phyloP scores from a whole-genome alignment of 2,888 invertebrate genomes.

The Philereme transversata region DNA sequence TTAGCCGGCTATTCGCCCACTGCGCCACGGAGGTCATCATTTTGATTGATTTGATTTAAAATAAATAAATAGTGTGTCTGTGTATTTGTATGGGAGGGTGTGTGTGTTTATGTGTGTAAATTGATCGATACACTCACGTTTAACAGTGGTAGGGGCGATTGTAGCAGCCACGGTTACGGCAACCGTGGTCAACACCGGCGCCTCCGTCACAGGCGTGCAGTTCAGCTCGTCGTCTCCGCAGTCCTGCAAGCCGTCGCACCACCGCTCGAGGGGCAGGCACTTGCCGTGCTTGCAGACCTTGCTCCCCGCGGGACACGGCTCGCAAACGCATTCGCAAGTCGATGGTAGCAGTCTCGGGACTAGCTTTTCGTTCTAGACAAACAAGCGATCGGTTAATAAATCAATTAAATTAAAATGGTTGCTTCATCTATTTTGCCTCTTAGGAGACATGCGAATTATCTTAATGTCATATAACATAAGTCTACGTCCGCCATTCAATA shows the following conservation, averaged over 20 bases:
- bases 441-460: no score
- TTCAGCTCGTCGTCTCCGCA: slow-evolving; percentile 92
- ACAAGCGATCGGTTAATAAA: no score
- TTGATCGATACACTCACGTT: slow-evolving; percentile 50
- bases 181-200: slow-evolving; percentile 47
- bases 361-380: slow-evolving; percentile 50
- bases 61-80: no score
- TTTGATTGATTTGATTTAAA: no score
- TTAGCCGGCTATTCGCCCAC: no score
- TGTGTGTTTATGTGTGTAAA: no score
- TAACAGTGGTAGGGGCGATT: slow-evolving; percentile 36
- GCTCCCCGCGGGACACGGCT: slow-evolving; percentile 87
- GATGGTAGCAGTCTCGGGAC: slow-evolving; percentile 83
- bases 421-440: no score
- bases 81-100: no score
- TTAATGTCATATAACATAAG: no score
- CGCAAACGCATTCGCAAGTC: slow-evolving; percentile 89
- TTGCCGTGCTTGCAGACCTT: slow-evolving; percentile 89
- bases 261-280: slow-evolving; percentile 87
- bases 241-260: slow-evolving; percentile 93
- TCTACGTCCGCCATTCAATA: no score
- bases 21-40: no score
- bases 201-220: slow-evolving; percentile 72
- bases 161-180: slow-evolving; percentile 48
- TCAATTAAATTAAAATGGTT: no score